phyloP scores from a whole-genome alignment of 2,113 vertebrate species.

The Emberiza fucata region DNA sequence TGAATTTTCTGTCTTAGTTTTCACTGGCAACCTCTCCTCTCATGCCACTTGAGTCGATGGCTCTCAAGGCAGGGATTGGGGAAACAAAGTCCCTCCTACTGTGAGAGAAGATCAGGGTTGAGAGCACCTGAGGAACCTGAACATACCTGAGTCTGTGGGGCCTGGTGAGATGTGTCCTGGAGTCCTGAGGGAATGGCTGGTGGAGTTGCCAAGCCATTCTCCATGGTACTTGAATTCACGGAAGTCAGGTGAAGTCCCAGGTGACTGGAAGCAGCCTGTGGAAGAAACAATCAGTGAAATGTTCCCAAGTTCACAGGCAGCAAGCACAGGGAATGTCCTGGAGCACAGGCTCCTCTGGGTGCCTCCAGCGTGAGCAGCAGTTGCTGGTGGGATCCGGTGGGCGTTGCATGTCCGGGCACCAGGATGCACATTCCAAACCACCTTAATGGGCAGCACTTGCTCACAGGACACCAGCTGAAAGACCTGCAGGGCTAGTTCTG shows the following conservation, averaged over 20 bases:
- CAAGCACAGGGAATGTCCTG: neutral
- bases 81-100: neutral
- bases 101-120: neutral
- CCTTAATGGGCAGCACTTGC: neutral
- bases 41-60: neutral
- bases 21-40: neutral
- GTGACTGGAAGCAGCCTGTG: neutral
- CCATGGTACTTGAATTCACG: neutral
- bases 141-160: neutral
- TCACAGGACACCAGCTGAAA: neutral
- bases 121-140: neutral
- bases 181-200: neutral
- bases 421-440: neutral
- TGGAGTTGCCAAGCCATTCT: neutral
- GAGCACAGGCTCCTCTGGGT: neutral
- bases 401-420: fast-evolving
- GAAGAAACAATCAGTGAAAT: neutral
- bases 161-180: neutral
- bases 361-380: neutral
- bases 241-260: neutral
- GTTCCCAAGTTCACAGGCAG: neutral
- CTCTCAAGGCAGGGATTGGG: neutral
- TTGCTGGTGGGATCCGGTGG: fast-evolving
- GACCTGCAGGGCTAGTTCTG: neutral
- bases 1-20: neutral